Evolutionary conservation across 2,797 vertebrate species (phyloP), one percentile per base, ranked within the genome.

Genomic region (Podarcis lilfordi): DNA sequence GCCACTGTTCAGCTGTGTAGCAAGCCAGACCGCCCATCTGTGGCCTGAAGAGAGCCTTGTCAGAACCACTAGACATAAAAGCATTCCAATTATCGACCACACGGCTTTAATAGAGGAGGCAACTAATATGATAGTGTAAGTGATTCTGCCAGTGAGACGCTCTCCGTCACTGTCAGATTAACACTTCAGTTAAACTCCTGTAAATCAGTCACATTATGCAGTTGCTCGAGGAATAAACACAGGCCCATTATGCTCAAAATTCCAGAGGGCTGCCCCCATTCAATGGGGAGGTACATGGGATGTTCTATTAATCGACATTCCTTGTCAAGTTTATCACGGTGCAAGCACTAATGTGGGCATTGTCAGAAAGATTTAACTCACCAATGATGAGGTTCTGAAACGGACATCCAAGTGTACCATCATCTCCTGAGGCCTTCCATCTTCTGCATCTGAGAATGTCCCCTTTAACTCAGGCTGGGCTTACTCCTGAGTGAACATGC

Each of bases 31-130:
- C 96, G 95, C 97, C 96, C 97, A 97, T 97, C 97, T 95, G 97
- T 98, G 98, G 98, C 98, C 98, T 95, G 96, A 96, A 97, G 96
- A 95, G 97, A 97, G 96, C 97, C 96, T 98, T 98, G 98, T 98
- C 98, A 98, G 97, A 98, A 97, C 97, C 97, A 98, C 98, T 97
- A 98, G 97, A 98, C 98, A 98, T 98, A 97, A 98, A 98, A 98
- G 96, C 95, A 96, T 97, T 97, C 98, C 98, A 98, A 98, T 99
- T 98, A 99, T 98, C 97, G 96, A 96, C 97, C 94, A 96, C 96
- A 96, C 97, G 94, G 96, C 96, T 97, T 96, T 97, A 96, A 96
- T 96, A 97, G 96, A 97, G 96, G 96, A 96, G 96, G 95, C 96
- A 95, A 96, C 96, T 96, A 97, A 97, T 96, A 97, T 97, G 96